Evolutionary conservation across 2,113 vertebrate genomes (phyloP).

Genomic region (Neopipo cinnamomea): DNA sequence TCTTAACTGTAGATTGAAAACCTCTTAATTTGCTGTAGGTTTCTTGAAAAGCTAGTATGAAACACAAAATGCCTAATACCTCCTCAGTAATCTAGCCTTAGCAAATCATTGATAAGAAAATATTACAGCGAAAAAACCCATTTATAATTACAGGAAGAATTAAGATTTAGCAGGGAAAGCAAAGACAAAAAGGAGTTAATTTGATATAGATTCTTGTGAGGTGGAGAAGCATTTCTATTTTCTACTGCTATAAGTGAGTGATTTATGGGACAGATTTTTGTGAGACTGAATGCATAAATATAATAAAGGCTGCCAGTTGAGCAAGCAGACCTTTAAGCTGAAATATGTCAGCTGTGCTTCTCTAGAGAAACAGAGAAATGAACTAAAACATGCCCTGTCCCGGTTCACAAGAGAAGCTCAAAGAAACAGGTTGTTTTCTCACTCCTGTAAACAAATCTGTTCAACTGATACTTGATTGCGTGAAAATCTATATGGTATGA

Average conservation of each 20-base stretch:
- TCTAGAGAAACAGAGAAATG: background rate
- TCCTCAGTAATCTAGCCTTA: background rate
- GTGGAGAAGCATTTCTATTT: background rate
- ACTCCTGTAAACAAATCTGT: background rate
- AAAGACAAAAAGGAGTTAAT: background rate
- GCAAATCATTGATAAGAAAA: background rate
- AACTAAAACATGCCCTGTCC: background rate
- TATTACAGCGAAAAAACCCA: rapidly evolving
- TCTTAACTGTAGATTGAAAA: background rate
- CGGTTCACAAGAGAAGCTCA: background rate
- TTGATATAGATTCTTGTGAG: background rate
- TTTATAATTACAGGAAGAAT: background rate
- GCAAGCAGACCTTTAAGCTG: background rate
- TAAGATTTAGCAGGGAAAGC: background rate
- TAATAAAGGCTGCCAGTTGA: background rate
- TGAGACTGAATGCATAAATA: background rate
- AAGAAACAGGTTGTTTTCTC: background rate
- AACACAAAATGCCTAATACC: rapidly evolving
- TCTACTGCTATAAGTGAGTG: background rate
- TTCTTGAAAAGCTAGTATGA: background rate
- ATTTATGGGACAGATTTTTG: background rate
- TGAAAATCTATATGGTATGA: background rate
- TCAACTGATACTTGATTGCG: background rate
- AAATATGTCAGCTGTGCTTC: background rate
- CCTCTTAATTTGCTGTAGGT: background rate